These are phyloP conservation scores for Arctopsyche grandis DNA, from an alignment of 1,140 invertebrate genomes.

Conservation along the genomic window DNA sequence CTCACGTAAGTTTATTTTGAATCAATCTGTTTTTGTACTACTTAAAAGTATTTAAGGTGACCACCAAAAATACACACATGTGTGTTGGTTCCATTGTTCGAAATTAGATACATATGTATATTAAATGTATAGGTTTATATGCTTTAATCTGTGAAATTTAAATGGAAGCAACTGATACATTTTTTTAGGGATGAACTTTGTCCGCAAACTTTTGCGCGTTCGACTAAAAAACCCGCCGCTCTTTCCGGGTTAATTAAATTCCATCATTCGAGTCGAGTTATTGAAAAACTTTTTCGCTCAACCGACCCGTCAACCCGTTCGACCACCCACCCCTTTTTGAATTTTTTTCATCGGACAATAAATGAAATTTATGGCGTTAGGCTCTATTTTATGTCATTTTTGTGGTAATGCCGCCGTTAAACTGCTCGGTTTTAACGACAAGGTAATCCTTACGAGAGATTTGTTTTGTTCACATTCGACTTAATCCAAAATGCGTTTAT, in stretches of 20 bases:
- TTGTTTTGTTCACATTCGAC: background rate
- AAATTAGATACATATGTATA: no score
- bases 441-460: constrained; percentile 27
- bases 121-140: no score
- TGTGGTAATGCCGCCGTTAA: constrained; percentile 13
- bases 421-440: background rate
- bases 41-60: no score
- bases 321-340: background rate
- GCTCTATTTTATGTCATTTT: background rate
- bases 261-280: constrained; percentile 9
- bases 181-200: no score
- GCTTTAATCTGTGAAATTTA: no score
- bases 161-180: no score
- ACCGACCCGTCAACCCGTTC: background rate
- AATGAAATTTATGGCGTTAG: background rate
- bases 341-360: constrained; percentile 14
- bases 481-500: background rate
- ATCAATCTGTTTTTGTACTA: no score
- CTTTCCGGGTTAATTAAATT: constrained; percentile 25
- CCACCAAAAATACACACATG: no score
- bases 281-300: constrained; percentile 17
- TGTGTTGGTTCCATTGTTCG: no score
- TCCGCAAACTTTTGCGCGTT: background rate
- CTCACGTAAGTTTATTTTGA: no score
- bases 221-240: background rate